A percentile compares a stretch with the other conserved stretches of the same genome.
Evolutionary conservation across 2,797 vertebrate species (phyloP).

Genomic region (Parauchenoglanis punctatus): DNA sequence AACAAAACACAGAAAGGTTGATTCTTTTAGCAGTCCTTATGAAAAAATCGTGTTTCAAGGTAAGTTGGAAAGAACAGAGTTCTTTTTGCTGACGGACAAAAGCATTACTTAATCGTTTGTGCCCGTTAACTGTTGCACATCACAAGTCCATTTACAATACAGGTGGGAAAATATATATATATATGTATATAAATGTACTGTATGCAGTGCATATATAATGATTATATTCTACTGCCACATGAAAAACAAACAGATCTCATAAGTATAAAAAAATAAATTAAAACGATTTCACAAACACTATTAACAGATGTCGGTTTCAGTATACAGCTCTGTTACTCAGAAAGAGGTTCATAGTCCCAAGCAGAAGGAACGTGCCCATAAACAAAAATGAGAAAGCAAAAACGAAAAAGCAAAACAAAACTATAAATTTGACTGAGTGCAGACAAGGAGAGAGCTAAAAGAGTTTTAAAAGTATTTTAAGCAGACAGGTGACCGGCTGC

Average conservation of each 20-base stretch:
- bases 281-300: slow-evolving; percentile 71
- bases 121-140: slow-evolving; percentile 55
- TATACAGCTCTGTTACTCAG: slow-evolving; percentile 59
- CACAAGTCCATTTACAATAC: slow-evolving; percentile 59
- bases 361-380: slow-evolving; percentile 36
- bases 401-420: slow-evolving; percentile 14
- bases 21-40: slow-evolving; percentile 51
- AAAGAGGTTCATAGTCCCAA: slow-evolving; percentile 43
- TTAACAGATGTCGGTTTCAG: slow-evolving; percentile 52
- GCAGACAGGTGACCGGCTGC: slow-evolving; percentile 22
- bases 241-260: slow-evolving; percentile 58
- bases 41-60: slow-evolving; percentile 38
- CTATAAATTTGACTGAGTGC: slow-evolving; percentile 41
- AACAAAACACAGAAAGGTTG: slow-evolving; percentile 52
- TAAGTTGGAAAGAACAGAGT: slow-evolving; percentile 44
- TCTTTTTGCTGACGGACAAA: slow-evolving; percentile 40
- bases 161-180: slow-evolving; percentile 56
- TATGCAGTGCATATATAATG: slow-evolving; percentile 63
- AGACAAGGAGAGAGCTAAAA: slow-evolving; percentile 55
- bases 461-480: slow-evolving; percentile 52
- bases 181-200: slow-evolving; percentile 50
- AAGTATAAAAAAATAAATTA: slow-evolving; percentile 85
- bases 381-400: slow-evolving; percentile 31
- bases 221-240: slow-evolving; percentile 64
- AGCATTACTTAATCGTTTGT: slow-evolving; percentile 49